These are phyloP conservation scores for Microchrysa polita DNA, from an alignment of 2,888 invertebrate genomes.

Conservation along the genomic window DNA sequence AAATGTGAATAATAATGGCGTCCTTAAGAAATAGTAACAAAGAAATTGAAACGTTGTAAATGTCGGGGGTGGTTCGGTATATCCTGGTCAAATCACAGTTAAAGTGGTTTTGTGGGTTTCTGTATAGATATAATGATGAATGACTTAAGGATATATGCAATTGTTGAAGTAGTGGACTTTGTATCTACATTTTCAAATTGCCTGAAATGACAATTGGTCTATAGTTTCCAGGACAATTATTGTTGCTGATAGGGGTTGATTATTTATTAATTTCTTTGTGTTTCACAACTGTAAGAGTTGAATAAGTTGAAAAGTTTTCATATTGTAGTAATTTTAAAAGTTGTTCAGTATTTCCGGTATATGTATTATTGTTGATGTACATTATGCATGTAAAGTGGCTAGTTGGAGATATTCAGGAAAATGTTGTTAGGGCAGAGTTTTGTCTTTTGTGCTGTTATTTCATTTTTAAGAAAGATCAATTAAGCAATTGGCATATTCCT, in stretches of 20 bases:
- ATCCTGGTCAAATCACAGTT: constrained; percentile 2
- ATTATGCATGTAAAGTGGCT: not conserved
- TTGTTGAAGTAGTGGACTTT: constrained; percentile 44
- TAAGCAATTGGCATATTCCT: too few relatives aligned
- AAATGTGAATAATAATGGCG: constrained; percentile 6
- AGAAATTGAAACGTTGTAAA: too few relatives aligned
- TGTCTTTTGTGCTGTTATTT: too few relatives aligned
- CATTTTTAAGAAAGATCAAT: too few relatives aligned
- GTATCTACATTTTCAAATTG: not conserved
- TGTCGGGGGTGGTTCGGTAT: constrained; percentile 4
- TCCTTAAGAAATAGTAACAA: not conserved
- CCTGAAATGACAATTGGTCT: not conserved
- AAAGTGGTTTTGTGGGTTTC: not conserved
- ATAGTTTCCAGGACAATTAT: not conserved
- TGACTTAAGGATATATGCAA: constrained; percentile 44
- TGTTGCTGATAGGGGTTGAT: constrained; percentile 11
- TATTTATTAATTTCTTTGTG: constrained; percentile 36
- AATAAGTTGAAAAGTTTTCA: constrained; percentile 16
- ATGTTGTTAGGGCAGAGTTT: too few relatives aligned
- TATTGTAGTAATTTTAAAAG: constrained; percentile 14
- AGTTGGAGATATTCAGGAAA: too few relatives aligned
- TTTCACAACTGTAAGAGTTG: constrained; percentile 20
- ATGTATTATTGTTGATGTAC: not conserved
- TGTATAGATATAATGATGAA: constrained; percentile 24
- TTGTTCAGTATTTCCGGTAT: not conserved